Evolutionary conservation across 1,140 invertebrate species (phyloP).

Genomic region (Streblospio benedicti): DNA sequence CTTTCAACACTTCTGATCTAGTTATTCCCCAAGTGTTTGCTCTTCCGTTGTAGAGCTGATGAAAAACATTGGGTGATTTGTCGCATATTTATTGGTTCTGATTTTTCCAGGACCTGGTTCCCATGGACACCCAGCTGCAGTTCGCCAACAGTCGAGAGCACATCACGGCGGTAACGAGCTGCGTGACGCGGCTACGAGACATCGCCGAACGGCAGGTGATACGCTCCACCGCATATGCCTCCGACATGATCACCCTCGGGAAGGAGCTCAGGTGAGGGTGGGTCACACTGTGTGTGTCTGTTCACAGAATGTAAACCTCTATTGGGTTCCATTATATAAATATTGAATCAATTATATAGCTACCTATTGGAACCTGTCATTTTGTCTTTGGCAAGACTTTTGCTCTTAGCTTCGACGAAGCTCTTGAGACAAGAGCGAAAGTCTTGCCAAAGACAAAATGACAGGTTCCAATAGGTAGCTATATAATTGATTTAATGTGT

Average conservation of each 20-base stretch:
- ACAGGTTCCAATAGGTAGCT: too few relatives aligned
- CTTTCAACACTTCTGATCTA: too few relatives aligned
- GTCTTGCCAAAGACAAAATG: too few relatives aligned
- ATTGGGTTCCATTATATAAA: neutral
- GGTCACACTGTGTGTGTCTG: neutral
- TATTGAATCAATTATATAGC: neutral
- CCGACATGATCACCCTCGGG: conserved; percentile 51
- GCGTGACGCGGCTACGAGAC: conserved; percentile 54
- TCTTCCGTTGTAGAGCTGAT: too few relatives aligned
- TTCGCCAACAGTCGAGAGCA: conserved; percentile 57
- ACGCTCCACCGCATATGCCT: conserved; percentile 52
- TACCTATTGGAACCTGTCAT: neutral
- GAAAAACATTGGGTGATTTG: too few relatives aligned
- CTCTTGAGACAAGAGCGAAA: too few relatives aligned
- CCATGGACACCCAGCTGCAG: conserved; percentile 56
- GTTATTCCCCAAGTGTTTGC: too few relatives aligned
- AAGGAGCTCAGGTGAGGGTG: conserved; percentile 35
- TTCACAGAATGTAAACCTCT: neutral
- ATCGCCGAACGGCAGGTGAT: conserved; percentile 54
- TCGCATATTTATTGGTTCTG: too few relatives aligned
- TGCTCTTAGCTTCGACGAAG: neutral
- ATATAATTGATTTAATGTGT: too few relatives aligned
- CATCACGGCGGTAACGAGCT: conserved; percentile 52
- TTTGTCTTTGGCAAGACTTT: neutral
- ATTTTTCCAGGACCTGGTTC: conserved; percentile 52